A percentile compares a stretch with the other conserved stretches of the same genome.
Evolutionary conservation across 1,140 invertebrate species (phyloP).

Genomic region (Venustaconcha ellipsiformis): DNA sequence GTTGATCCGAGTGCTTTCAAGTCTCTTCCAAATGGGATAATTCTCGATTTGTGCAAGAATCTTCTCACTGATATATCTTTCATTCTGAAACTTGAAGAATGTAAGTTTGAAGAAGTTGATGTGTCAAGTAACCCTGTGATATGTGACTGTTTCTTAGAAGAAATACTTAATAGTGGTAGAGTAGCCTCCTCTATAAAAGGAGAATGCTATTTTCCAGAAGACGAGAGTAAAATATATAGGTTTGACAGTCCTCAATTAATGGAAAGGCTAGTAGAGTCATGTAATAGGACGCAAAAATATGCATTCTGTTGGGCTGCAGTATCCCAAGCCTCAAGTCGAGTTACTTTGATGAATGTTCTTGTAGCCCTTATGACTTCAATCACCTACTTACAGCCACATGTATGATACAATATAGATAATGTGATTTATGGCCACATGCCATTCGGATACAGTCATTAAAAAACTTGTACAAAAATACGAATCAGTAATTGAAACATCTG

Average conservation of each 20-base stretch:
- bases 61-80: constrained; percentile 18
- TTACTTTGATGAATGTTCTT: too few relatives aligned
- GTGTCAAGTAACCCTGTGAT: constrained; percentile 23
- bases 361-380: too few relatives aligned
- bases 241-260: constrained; percentile 7
- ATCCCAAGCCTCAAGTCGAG: too few relatives aligned
- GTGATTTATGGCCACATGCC: too few relatives aligned
- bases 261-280: constrained; percentile 5
- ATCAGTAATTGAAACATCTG: too few relatives aligned
- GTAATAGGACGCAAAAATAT: constrained; percentile 9
- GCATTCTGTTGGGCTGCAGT: background rate
- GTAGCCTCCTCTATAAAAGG: constrained; percentile 10
- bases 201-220: constrained; percentile 17
- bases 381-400: too few relatives aligned
- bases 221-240: constrained; percentile 1
- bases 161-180: constrained; percentile 27
- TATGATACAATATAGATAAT: too few relatives aligned
- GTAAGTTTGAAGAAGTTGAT: constrained; percentile 20
- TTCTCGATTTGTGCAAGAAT: constrained; percentile 17
- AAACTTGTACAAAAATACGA: too few relatives aligned
- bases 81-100: constrained; percentile 18
- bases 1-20: constrained; percentile 25
- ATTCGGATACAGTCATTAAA: too few relatives aligned
- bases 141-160: constrained; percentile 23
- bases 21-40: constrained; percentile 22